Base-by-base conservation (phyloP, 2,888 invertebrate genomes). In the Macropis europaea region DNA sequence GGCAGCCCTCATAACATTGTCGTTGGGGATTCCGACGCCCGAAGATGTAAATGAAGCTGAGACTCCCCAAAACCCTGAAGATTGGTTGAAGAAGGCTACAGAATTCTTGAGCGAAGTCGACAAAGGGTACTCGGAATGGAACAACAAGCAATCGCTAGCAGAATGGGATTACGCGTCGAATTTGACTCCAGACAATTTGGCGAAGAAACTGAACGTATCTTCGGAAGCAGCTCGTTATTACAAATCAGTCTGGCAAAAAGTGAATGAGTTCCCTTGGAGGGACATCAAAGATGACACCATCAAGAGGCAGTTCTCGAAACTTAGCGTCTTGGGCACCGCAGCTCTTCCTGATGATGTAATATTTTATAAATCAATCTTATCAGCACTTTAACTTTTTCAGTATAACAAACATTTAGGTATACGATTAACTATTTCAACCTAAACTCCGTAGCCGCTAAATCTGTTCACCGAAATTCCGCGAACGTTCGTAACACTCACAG, bases 121-220 rank as follows among this genome's bases (percentile, higher is more conserved):
- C 86, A 91, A 91, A 52, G 92, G 93, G 64, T 90, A 92, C n/a
- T 93, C 92, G 0, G 81, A 90, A 50, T 92, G 93, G 82, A 91
- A 91, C 71, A 94, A 95, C 84, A 90, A 91, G n/a, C 92, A 92
- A 3, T 91, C 92, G 0, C 77, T 93, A 2, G 94, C 94, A 0
- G 92, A 93, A 64, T 96, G 96, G 96, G 92, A 91, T 0, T 96
- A 96, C 85, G 94, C 93, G 0, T 94, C 95, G 0, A 95, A 96
- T 86, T 92, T 96, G 40, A 96, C 94, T 0, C 93, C 95, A 54
- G 93, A 92, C 62, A 96, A 94, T 89, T 92, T 94, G 57, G 91
- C 92, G 30, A 86, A 85, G 11, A 92, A 92, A 88, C 90, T 92
- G 82, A 82, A 85, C 34, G 88, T 91, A 0, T 87, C 90, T 0